These are phyloP conservation scores for Zophobas atratus DNA, from an alignment of 1,140 invertebrate genomes.

Conservation along the genomic window DNA sequence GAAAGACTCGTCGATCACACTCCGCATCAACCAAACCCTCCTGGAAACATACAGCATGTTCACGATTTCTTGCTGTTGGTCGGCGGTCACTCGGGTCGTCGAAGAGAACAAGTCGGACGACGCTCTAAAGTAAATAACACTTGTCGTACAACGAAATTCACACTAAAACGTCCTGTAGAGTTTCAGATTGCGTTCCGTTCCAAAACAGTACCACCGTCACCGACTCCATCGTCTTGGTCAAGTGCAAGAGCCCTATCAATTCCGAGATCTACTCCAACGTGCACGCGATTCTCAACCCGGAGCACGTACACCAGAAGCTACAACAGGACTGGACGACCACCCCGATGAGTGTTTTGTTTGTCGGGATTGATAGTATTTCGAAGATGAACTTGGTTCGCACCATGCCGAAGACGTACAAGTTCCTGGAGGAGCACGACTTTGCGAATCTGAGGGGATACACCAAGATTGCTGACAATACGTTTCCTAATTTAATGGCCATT, in stretches of 20 bases:
- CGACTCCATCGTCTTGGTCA: conserved; percentile 68
- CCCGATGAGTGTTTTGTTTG: conserved; percentile 77
- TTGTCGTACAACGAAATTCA: no score
- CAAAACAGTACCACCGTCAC: conserved; percentile 65
- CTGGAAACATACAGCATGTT: conserved; percentile 55
- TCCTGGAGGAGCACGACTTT: conserved; percentile 72
- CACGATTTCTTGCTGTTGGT: conserved; percentile 56
- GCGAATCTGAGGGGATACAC: conserved; percentile 75
- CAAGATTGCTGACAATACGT: conserved; percentile 85
- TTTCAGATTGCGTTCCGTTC: conserved; percentile 66
- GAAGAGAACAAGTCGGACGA: conserved; percentile 52
- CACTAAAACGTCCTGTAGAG: no score
- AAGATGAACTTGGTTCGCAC: conserved; percentile 82
- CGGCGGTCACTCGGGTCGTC: conserved; percentile 45
- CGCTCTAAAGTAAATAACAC: conserved; percentile 51
- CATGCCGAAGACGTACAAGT: conserved; percentile 81
- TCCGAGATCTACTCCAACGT: conserved; percentile 71
- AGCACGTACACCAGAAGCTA: conserved; percentile 47
- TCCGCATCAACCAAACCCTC: conserved; percentile 57
- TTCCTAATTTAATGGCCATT: conserved; percentile 86
- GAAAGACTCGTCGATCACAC: conserved; percentile 54
- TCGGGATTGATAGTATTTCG: conserved; percentile 89
- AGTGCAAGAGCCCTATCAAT: conserved; percentile 65
- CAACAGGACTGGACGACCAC: conserved; percentile 44
- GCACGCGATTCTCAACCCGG: conserved; percentile 67